These are phyloP conservation scores for Rhinichthys osculus DNA, from an alignment of 2,797 vertebrate genomes.

Conservation along the genomic window DNA sequence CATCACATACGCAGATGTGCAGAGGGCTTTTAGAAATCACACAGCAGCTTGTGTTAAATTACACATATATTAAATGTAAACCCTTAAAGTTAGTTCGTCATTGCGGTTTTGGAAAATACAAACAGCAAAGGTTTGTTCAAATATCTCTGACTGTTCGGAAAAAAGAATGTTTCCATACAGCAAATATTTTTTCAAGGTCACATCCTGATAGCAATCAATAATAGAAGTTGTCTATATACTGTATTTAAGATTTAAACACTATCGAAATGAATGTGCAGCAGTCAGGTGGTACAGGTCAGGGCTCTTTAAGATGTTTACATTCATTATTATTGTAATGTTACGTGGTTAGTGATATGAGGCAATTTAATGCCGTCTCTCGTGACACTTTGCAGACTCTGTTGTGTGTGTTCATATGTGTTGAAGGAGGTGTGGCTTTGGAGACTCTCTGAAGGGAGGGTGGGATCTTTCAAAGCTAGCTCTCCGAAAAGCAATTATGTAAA, in stretches of 20 bases:
- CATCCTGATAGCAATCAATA: background rate
- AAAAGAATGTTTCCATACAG: background rate
- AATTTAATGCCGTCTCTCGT: no score
- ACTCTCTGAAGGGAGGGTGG: no score
- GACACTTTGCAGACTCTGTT: no score
- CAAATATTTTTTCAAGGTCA: background rate
- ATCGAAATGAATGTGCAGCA: no score
- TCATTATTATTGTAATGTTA: no score
- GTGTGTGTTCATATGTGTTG: no score
- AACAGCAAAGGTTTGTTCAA: constrained; percentile 39
- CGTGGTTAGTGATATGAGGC: no score
- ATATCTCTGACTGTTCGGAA: background rate
- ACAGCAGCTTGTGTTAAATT: constrained; percentile 63
- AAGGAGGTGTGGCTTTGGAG: no score
- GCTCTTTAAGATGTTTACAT: no score
- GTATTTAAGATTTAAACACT: background rate
- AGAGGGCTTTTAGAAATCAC: constrained; percentile 38
- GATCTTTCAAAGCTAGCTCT: no score
- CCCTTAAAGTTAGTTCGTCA: constrained; percentile 39
- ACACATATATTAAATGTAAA: constrained; percentile 30
- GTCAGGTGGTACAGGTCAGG: no score
- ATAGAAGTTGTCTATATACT: background rate
- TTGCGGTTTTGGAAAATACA: constrained; percentile 30
- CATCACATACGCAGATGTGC: constrained; percentile 10
- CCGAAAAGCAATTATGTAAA: background rate